Evolutionary conservation across 2,113 vertebrate genomes (phyloP).

Genomic region (Panurus biarmicus): DNA sequence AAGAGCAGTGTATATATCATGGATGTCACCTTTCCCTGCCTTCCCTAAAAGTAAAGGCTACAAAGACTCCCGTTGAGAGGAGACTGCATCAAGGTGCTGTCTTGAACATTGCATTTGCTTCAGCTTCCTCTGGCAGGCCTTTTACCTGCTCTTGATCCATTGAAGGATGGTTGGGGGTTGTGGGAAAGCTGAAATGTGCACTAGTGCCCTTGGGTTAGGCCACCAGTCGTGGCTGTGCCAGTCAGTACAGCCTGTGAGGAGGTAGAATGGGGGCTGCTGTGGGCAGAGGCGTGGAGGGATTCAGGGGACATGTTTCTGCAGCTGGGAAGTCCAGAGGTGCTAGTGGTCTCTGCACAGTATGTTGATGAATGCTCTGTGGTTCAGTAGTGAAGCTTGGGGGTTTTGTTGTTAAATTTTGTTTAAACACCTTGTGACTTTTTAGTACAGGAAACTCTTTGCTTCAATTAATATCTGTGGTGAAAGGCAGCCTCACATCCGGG

Average conservation of each 20-base stretch:
- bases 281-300: background rate
- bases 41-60: background rate
- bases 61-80: background rate
- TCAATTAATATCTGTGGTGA: background rate
- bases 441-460: background rate
- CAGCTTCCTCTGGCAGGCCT: background rate
- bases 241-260: background rate
- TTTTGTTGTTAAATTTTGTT: background rate
- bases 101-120: background rate
- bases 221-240: background rate
- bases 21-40: background rate
- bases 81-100: background rate
- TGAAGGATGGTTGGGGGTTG: background rate
- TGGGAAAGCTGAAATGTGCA: background rate
- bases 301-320: background rate
- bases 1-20: accelerated
- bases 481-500: background rate
- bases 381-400: background rate
- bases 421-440: background rate
- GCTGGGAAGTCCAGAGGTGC: background rate
- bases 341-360: background rate
- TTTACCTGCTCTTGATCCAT: background rate
- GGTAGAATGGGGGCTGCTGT: background rate
- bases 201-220: background rate
- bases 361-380: background rate